Evolutionary conservation across 2,113 vertebrate genomes (phyloP).

Genomic region (Oriolus oriolus): DNA sequence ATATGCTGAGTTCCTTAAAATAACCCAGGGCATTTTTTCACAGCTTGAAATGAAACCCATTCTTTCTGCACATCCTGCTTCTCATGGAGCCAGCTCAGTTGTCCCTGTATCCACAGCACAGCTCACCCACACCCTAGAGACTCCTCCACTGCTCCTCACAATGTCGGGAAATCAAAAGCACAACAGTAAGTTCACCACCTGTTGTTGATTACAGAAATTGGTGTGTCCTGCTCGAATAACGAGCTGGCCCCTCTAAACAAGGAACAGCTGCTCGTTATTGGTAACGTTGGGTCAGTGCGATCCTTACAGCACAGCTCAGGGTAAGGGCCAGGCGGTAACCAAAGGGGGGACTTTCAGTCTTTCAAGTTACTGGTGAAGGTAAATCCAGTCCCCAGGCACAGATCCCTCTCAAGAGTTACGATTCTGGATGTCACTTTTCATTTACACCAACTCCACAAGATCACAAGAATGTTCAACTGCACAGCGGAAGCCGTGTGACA

Average conservation of each 20-base stretch:
- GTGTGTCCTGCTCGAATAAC: neutral
- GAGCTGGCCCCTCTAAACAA: neutral
- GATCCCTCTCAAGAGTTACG: neutral
- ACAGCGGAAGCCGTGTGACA: neutral
- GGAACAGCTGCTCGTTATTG: neutral
- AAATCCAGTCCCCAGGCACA: neutral
- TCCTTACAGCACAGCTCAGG: neutral
- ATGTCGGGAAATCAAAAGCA: neutral
- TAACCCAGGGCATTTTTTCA: neutral
- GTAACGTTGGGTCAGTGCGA: fast-evolving
- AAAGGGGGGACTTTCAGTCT: neutral
- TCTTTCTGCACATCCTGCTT: neutral
- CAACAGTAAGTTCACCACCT: neutral
- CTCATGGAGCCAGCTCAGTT: neutral
- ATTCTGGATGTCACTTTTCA: neutral
- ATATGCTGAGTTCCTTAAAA: neutral
- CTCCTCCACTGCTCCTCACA: neutral
- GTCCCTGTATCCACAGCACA: neutral
- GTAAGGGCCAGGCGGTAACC: neutral
- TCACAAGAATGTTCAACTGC: neutral
- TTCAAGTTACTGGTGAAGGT: neutral
- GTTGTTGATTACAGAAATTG: neutral
- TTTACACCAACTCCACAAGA: neutral
- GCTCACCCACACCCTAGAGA: neutral
- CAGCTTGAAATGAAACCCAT: neutral